Evolutionary conservation across 2,797 vertebrate species (phyloP).

Genomic region (Vespertilio murinus): DNA sequence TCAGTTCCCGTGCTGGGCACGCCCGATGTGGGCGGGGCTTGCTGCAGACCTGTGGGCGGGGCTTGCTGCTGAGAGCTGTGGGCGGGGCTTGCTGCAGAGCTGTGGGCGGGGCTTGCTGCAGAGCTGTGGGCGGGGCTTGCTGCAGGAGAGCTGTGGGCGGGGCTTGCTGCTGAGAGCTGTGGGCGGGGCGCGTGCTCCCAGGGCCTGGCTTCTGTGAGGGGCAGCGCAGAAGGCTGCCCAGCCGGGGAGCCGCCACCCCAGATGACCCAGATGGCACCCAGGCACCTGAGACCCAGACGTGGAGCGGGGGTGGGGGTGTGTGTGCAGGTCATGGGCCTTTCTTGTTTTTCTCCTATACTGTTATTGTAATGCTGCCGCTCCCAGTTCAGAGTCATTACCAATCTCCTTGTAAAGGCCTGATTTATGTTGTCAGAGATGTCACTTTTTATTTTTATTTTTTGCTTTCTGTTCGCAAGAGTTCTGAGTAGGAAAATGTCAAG

Average conservation of each 20-base stretch:
- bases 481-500: neutral
- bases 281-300: neutral
- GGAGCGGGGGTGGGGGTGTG: fast-evolving
- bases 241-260: neutral
- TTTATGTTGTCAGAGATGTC: neutral
- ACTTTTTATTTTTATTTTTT: neutral
- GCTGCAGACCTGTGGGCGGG: too few species aligned
- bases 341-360: neutral
- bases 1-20: neutral
- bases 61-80: too few species aligned
- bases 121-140: too few species aligned
- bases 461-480: neutral
- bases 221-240: neutral
- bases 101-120: too few species aligned
- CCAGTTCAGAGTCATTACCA: neutral
- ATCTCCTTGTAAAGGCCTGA: neutral
- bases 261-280: neutral
- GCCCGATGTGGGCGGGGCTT: neutral
- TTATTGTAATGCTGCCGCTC: neutral
- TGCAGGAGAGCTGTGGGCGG: too few species aligned
- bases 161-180: fast-evolving
- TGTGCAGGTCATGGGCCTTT: neutral
- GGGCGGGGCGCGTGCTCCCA: neutral
- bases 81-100: too few species aligned
- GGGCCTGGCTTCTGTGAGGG: neutral